Percentiles rank a stretch among this genome's conserved stretches.
Conservation (phyloP, 2,797 vertebrate genomes). For the Leuciscus waleckii region DNA sequence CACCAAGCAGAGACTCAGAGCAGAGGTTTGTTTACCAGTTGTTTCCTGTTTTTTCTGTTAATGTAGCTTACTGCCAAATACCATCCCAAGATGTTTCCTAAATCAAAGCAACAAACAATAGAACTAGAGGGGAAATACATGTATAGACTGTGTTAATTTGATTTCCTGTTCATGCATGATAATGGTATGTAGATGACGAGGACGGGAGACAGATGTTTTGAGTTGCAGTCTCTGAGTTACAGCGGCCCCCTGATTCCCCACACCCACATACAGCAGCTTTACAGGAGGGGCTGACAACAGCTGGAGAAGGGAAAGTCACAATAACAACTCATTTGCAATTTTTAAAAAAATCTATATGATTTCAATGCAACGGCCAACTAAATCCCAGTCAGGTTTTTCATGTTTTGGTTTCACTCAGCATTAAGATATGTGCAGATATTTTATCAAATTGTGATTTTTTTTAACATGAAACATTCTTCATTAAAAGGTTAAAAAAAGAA, state of each 20-base stretch:
- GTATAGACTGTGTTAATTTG: conserved; percentile 3
- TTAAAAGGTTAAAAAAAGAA: background rate
- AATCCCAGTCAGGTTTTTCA: background rate
- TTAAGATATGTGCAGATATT: background rate
- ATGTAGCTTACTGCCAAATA: background rate
- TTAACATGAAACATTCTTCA: background rate
- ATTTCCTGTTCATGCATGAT: background rate
- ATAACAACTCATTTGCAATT: background rate
- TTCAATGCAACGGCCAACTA: background rate
- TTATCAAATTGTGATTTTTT: background rate
- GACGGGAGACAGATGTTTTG: conserved; percentile 40
- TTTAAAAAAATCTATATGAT: background rate
- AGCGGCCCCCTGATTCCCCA: conserved; percentile 34
- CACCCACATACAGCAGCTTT: conserved; percentile 34
- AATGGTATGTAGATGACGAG: background rate
- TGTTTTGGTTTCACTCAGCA: background rate
- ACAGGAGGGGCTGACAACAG: conserved; percentile 23
- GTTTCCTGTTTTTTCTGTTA: background rate
- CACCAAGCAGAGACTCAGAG: background rate
- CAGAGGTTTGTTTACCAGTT: background rate
- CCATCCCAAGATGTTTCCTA: background rate
- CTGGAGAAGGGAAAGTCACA: conserved; percentile 19
- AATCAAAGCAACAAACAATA: background rate
- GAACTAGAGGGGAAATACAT: background rate
- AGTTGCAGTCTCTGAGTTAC: conserved; percentile 1